A percentile compares a stretch with the other conserved stretches of the same genome.
Conservation (phyloP, 2,113 vertebrate species). For the Illadopsis cleaveri region DNA sequence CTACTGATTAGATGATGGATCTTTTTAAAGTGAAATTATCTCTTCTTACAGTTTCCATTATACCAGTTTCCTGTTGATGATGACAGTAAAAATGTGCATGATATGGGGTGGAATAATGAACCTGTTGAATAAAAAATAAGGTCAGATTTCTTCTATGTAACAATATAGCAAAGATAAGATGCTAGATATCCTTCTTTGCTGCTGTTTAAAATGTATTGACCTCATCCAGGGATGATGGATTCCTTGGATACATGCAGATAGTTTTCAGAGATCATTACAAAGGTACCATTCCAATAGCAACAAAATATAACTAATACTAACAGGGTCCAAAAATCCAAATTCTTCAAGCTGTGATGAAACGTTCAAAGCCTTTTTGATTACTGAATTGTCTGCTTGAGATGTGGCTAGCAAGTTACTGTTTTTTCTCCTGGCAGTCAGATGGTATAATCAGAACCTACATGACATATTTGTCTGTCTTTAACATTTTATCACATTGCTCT, state of each 20-base stretch:
- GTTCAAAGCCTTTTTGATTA: slow-evolving; percentile 14
- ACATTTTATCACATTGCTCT: background rate
- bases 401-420: background rate
- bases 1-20: background rate
- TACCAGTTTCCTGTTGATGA: background rate
- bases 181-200: background rate
- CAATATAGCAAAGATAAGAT: background rate
- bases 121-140: background rate
- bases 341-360: slow-evolving; percentile 13
- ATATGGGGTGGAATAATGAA: background rate
- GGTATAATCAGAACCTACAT: slow-evolving; percentile 14
- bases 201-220: background rate
- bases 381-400: background rate
- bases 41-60: background rate
- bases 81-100: background rate
- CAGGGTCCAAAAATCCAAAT: background rate
- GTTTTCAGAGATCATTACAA: slow-evolving; percentile 6
- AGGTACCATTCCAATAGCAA: background rate
- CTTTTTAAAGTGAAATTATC: background rate
- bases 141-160: background rate
- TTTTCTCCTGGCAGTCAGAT: slow-evolving; percentile 24
- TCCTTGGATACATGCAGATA: background rate
- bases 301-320: background rate
- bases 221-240: background rate
- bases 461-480: slow-evolving; percentile 31